Evolutionary conservation across 2,113 vertebrate genomes (phyloP).

Genomic region (Piaya cayana): DNA sequence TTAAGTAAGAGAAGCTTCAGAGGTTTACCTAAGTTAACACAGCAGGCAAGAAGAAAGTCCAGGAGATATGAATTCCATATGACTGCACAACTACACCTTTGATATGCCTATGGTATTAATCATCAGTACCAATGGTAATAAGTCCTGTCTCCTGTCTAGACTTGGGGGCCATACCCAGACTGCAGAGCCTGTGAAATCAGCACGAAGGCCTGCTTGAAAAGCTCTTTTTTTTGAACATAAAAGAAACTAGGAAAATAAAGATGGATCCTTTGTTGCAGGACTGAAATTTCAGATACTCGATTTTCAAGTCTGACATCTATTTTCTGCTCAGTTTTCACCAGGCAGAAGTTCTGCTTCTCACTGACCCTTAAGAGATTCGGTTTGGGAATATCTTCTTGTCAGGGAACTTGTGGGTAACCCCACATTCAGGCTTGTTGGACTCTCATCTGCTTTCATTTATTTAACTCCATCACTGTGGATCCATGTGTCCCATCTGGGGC

Average conservation of each 20-base stretch:
- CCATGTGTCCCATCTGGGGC: background rate
- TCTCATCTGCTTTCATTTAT: rapidly evolving
- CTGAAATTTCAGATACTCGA: background rate
- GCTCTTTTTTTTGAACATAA: constrained; percentile 29
- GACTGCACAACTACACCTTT: background rate
- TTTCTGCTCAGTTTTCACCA: background rate
- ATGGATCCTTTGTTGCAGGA: constrained; percentile 21
- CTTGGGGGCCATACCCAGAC: constrained; percentile 41
- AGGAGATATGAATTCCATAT: constrained; percentile 11
- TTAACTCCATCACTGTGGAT: background rate
- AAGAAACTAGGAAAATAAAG: constrained; percentile 49
- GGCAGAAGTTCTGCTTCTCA: background rate
- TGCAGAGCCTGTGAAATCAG: constrained; percentile 37
- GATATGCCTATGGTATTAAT: constrained; percentile 15
- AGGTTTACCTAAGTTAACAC: constrained; percentile 2
- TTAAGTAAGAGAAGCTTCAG: constrained; percentile 16
- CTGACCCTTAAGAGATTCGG: background rate
- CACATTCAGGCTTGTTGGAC: background rate
- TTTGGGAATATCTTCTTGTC: background rate
- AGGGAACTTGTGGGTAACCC: background rate
- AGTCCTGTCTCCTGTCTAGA: constrained; percentile 48
- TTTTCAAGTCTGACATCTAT: background rate
- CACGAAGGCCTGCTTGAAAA: constrained; percentile 33
- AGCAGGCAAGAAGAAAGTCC: constrained; percentile 4
- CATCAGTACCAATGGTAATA: background rate